phyloP scores from a whole-genome alignment of 1,140 invertebrate genomes.

The Hyphantria cunea region DNA sequence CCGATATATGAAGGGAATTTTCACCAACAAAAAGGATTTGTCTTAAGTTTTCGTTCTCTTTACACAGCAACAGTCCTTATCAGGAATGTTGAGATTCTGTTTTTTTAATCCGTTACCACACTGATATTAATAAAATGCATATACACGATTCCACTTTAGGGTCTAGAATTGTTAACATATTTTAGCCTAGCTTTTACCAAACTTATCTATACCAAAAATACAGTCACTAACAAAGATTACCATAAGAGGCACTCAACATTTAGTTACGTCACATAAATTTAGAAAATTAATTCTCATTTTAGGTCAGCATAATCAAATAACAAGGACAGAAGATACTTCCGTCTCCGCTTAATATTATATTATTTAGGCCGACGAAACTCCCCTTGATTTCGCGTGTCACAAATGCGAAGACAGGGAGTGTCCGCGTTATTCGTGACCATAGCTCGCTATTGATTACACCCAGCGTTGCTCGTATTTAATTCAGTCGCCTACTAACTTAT shows the following conservation, averaged over 20 bases:
- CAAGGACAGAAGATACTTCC: conserved; percentile 13
- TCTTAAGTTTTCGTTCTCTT: no score
- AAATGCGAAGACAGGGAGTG: conserved; percentile 33
- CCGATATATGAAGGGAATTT: no score
- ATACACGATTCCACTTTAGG: no score
- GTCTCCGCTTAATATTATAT: conserved; percentile 9
- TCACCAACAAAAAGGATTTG: no score
- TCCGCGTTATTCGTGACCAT: conserved; percentile 30
- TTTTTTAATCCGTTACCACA: no score
- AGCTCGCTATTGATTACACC: conserved; percentile 32
- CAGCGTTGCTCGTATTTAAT: conserved; percentile 23
- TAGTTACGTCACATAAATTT: no score
- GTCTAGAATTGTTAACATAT: no score
- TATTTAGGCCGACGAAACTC: conserved; percentile 2
- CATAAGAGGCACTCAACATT: background rate
- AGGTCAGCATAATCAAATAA: conserved; percentile 16
- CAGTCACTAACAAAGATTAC: background rate
- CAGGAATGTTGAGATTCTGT: no score
- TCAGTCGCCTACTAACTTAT: conserved; percentile 16
- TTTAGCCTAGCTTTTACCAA: no score
- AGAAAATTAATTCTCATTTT: conserved; percentile 19
- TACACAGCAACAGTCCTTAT: no score
- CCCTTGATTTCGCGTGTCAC: conserved; percentile 32
- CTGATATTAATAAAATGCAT: no score
- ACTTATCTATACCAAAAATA: no score